These are phyloP conservation scores for Tupaia tana DNA, from an alignment of 2,113 vertebrate genomes.

Conservation along the genomic window DNA sequence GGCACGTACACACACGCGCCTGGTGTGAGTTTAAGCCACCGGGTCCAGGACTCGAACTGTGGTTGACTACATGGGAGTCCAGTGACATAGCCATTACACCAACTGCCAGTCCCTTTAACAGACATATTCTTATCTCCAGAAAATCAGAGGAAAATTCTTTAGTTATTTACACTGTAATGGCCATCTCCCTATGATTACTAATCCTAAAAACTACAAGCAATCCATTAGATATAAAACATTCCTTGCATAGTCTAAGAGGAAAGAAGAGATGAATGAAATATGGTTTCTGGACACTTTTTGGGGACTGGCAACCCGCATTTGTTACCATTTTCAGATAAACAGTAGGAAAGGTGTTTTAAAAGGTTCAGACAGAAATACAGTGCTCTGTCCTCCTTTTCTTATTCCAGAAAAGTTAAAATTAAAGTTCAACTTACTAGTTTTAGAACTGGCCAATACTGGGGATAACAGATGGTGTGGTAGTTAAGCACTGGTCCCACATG, in stretches of 20 bases:
- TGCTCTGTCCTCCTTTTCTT: neutral
- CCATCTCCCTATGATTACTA: neutral
- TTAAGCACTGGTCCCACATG: no score
- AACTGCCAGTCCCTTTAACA: neutral
- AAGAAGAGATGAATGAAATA: neutral
- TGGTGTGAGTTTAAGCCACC: no score
- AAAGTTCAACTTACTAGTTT: neutral
- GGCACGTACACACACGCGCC: no score
- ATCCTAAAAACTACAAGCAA: neutral
- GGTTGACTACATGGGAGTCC: no score
- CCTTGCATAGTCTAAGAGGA: neutral
- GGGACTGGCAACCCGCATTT: neutral
- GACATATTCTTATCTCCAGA: neutral
- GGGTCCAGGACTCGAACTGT: no score
- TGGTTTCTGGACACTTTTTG: neutral
- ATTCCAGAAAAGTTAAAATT: slow-evolving; percentile 19
- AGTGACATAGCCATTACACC: no score
- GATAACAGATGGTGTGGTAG: no score
- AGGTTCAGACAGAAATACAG: neutral
- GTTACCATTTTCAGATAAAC: slow-evolving; percentile 39
- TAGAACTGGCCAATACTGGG: neutral
- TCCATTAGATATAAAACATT: neutral
- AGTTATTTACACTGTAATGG: neutral
- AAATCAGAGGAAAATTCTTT: slow-evolving; percentile 28
- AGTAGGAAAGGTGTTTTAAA: neutral